Evolutionary conservation across 2,113 vertebrate genomes (phyloP).

Genomic region (Vulpes ferrilata): DNA sequence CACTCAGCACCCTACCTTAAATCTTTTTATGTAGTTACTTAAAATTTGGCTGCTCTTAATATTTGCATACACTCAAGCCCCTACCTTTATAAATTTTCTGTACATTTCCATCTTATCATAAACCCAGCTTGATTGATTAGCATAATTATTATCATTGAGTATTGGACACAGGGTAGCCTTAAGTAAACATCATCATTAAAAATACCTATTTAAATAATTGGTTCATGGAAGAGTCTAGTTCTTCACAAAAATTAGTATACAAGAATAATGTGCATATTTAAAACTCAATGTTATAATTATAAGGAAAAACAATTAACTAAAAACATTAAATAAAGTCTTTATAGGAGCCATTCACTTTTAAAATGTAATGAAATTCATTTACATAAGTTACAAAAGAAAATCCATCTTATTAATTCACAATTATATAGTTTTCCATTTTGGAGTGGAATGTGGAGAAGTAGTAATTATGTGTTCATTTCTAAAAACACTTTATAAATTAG

Average conservation of each 20-base stretch:
- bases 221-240: not conserved
- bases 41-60: not conserved
- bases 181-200: constrained; percentile 11
- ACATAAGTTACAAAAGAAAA: constrained; percentile 39
- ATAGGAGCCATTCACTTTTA: not conserved
- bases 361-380: constrained; percentile 38
- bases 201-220: constrained; percentile 43
- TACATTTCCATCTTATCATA: not conserved
- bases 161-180: not conserved
- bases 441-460: not conserved
- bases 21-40: not conserved
- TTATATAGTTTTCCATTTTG: not conserved
- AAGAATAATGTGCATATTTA: not conserved
- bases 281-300: constrained; percentile 29
- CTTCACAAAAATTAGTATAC: not conserved
- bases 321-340: constrained; percentile 39
- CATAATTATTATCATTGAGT: not conserved
- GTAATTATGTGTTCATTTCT: constrained; percentile 49
- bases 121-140: not conserved
- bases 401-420: constrained; percentile 57
- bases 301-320: constrained; percentile 16
- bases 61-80: not conserved
- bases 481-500: constrained; percentile 42
- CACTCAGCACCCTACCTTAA: not conserved
- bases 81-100: not conserved